Evolutionary conservation across 2,888 invertebrate species (phyloP).

Genomic region (Tineola bisselliella): DNA sequence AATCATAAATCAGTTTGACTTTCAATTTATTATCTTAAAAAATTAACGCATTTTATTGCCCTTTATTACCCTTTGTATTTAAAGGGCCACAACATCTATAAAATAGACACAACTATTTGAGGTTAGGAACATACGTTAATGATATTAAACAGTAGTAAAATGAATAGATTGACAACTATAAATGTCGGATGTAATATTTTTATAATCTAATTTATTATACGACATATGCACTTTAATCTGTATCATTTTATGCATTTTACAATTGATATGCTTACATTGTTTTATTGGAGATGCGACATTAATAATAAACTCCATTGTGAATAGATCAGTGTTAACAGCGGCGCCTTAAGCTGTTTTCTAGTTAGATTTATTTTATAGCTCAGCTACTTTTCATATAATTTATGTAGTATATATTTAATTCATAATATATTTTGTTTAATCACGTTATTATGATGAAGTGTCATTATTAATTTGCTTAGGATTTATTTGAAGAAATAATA

Average conservation of each 20-base stretch:
- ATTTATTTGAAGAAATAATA: too few relatives aligned
- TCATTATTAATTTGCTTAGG: not conserved
- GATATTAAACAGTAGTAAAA: conserved; percentile 14
- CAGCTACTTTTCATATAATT: conserved; percentile 23
- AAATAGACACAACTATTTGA: not conserved
- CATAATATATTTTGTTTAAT: not conserved
- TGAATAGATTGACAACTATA: conserved; percentile 21
- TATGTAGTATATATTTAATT: not conserved
- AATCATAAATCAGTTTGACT: not conserved
- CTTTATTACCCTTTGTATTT: conserved; percentile 1
- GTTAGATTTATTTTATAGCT: conserved; percentile 35
- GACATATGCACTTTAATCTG: not conserved
- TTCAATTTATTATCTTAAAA: not conserved
- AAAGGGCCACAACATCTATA: not conserved
- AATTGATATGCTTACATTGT: not conserved
- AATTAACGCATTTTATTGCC: not conserved
- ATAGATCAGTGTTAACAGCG: conserved; percentile 26
- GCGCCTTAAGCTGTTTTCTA: conserved; percentile 29
- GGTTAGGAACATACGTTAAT: not conserved
- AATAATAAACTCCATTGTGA: conserved; percentile 23
- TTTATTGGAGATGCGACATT: not conserved
- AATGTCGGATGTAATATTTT: conserved; percentile 20
- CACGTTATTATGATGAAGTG: not conserved
- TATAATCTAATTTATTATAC: not conserved
- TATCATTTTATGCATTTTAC: too few relatives aligned